Conservation (phyloP, 2,888 invertebrate species). For the Sicus ferrugineus region DNA sequence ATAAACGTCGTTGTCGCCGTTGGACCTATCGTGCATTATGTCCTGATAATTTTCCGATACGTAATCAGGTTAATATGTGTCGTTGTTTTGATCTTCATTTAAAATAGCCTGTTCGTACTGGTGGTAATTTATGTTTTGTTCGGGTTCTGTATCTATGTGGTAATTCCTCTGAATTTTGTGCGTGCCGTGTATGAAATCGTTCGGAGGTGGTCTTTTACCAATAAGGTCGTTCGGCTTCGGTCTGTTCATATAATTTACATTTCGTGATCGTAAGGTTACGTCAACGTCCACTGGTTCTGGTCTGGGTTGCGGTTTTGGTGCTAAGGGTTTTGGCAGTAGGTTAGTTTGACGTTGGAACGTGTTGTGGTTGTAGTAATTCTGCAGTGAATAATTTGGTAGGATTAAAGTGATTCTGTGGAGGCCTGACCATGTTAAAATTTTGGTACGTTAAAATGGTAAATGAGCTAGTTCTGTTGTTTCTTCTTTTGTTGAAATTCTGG, state of each 20-base stretch:
- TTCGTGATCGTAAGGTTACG: background rate
- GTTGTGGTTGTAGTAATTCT: constrained; percentile 4
- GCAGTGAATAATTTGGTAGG: constrained; percentile 5
- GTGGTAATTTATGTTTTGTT: background rate
- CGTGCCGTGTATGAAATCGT: constrained; percentile 14
- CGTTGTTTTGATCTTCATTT: constrained; percentile 20
- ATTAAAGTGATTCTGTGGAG: background rate
- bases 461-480: constrained; percentile 26
- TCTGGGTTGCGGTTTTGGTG: constrained; percentile 18
- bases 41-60: background rate
- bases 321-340: constrained; percentile 18
- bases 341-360: constrained; percentile 9
- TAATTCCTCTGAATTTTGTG: constrained; percentile 13
- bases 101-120: constrained; percentile 21
- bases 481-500: constrained; percentile 24
- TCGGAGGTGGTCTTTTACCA: constrained; percentile 35
- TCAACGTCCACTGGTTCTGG: constrained; percentile 26
- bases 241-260: constrained; percentile 21
- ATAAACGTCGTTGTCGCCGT: background rate
- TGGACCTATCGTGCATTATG: background rate
- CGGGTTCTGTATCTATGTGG: constrained; percentile 13
- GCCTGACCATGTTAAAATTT: background rate
- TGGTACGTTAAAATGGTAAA: background rate
- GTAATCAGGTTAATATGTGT: constrained; percentile 17
- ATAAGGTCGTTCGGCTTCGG: constrained; percentile 15